These are phyloP conservation scores for Corvus cornix DNA, from an alignment of 2,113 vertebrate species.

Conservation along the genomic window DNA sequence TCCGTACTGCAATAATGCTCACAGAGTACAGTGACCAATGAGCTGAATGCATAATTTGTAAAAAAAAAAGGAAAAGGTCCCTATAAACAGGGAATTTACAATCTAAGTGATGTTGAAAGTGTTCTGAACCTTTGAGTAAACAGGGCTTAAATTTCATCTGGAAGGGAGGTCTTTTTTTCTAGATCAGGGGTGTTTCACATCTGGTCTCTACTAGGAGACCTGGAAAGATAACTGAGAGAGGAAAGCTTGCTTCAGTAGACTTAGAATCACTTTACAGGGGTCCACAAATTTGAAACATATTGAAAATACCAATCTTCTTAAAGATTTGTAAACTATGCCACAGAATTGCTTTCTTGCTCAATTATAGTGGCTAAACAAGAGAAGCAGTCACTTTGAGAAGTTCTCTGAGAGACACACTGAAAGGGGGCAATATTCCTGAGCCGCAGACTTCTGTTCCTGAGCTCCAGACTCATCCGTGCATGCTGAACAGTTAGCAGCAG, in stretches of 20 bases:
- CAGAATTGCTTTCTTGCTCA: background rate
- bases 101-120: background rate
- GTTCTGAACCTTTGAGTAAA: background rate
- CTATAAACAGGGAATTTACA: background rate
- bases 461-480: background rate
- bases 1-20: background rate
- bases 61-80: background rate
- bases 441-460: background rate
- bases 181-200: background rate
- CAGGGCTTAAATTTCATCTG: background rate
- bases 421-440: background rate
- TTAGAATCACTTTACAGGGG: background rate
- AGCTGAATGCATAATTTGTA: background rate
- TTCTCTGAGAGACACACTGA: background rate
- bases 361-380: background rate
- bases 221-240: background rate
- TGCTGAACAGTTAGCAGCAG: background rate
- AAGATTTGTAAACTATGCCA: background rate
- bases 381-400: background rate
- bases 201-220: background rate
- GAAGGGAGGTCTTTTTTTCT: background rate
- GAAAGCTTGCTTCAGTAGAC: background rate
- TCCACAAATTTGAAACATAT: background rate
- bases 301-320: background rate
- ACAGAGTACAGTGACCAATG: background rate